Evolutionary conservation across 2,113 vertebrate genomes (phyloP).

Genomic region (Thinocorus orbignyianus): DNA sequence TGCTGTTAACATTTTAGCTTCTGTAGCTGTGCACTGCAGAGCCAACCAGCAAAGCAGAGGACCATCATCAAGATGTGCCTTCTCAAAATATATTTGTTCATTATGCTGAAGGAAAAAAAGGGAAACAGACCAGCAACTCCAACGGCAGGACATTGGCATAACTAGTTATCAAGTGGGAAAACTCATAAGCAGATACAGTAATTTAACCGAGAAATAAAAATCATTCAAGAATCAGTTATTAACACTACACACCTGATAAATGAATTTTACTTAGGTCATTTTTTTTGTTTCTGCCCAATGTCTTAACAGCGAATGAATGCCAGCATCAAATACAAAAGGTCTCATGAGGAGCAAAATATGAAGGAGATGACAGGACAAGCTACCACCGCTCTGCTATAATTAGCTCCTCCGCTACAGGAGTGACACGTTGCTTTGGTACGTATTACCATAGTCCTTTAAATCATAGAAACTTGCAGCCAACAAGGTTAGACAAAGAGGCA

Average conservation of each 20-base stretch:
- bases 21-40: background rate
- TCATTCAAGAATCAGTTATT: background rate
- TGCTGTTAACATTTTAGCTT: conserved; percentile 1
- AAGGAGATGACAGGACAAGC: background rate
- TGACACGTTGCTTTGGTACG: background rate
- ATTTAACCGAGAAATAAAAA: background rate
- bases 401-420: background rate
- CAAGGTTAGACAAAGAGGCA: background rate
- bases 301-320: background rate
- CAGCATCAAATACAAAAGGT: background rate
- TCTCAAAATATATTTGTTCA: background rate
- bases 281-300: background rate
- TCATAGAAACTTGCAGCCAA: background rate
- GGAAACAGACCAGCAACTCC: background rate
- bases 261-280: background rate
- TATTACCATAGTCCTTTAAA: background rate
- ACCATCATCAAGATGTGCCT: background rate
- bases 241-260: background rate
- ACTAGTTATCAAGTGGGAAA: background rate
- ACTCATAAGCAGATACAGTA: background rate
- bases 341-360: background rate
- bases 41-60: background rate
- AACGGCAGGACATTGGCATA: background rate
- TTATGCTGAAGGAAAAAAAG: background rate
- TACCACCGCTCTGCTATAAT: background rate